A percentile compares a stretch with the other conserved stretches of the same genome.
phyloP scores from a whole-genome alignment of 2,888 invertebrate genomes.

The Chironomus riparius region DNA sequence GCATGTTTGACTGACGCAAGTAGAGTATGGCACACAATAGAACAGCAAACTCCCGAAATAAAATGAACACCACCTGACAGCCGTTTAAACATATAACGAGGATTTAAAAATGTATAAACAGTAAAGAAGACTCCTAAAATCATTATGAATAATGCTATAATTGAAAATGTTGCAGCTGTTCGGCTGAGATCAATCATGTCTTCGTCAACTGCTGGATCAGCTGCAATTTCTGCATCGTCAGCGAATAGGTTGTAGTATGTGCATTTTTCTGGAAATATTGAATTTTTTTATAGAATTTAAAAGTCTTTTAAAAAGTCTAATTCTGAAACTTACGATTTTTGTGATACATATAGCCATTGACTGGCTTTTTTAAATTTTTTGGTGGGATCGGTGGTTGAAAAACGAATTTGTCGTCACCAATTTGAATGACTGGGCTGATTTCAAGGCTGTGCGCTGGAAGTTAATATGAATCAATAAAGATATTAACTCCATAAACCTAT shows the following conservation, averaged over 20 bases:
- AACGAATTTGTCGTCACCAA: constrained; percentile 36
- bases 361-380: constrained; percentile 32
- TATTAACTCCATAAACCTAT: no score
- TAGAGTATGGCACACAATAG: constrained; percentile 75
- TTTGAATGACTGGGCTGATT: constrained; percentile 13
- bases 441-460: background rate
- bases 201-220: constrained; percentile 47
- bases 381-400: constrained; percentile 40
- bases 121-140: constrained; percentile 73
- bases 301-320: no score
- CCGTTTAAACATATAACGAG: constrained; percentile 81
- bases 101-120: constrained; percentile 72
- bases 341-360: constrained; percentile 37
- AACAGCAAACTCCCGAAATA: constrained; percentile 68
- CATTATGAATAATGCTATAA: constrained; percentile 74
- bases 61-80: constrained; percentile 77
- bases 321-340: constrained; percentile 28
- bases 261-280: constrained; percentile 45
- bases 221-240: constrained; percentile 44
- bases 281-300: no score
- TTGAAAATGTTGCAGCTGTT: constrained; percentile 74
- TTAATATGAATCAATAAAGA: no score
- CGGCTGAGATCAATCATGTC: constrained; percentile 63
- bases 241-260: constrained; percentile 55
- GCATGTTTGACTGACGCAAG: constrained; percentile 65